A percentile compares a stretch with the other conserved stretches of the same genome.
These are phyloP conservation scores for Danio aesculapii DNA, from an alignment of 2,797 vertebrate genomes.

Conservation along the genomic window DNA sequence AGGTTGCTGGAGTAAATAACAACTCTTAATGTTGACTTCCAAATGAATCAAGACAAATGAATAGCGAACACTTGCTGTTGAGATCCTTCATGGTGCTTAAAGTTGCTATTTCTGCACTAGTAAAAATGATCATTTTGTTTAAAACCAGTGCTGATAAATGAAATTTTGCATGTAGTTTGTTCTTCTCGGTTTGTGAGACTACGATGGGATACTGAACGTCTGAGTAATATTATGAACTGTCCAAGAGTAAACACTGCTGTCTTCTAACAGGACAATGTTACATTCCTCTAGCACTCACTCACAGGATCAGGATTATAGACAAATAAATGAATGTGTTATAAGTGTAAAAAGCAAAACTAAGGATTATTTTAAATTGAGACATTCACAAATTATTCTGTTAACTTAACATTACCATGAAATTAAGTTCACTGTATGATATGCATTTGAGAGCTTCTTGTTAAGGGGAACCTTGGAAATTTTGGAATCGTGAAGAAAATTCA, in stretches of 20 bases:
- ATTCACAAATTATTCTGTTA: background rate
- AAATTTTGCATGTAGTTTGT: background rate
- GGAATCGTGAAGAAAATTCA: background rate
- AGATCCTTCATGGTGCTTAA: background rate
- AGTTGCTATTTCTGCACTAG: background rate
- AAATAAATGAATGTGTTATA: background rate
- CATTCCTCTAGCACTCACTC: slow-evolving; percentile 71
- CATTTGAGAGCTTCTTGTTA: background rate
- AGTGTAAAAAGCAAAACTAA: background rate
- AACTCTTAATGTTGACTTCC: slow-evolving; percentile 20
- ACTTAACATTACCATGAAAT: background rate
- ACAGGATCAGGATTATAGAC: slow-evolving; percentile 1
- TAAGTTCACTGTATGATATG: background rate
- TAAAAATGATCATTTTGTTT: background rate
- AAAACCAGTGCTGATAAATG: background rate
- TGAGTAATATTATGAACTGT: slow-evolving; percentile 23
- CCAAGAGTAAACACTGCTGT: slow-evolving; percentile 37
- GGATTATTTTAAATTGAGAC: background rate
- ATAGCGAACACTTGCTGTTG: background rate
- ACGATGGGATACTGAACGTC: slow-evolving; percentile 2
- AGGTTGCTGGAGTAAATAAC: slow-evolving; percentile 61
- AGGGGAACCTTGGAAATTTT: background rate
- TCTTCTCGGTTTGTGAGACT: background rate
- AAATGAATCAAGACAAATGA: background rate
- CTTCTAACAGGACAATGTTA: slow-evolving; percentile 68